Percentiles rank a stretch among this genome's conserved stretches.
Evolutionary conservation across 2,113 vertebrate species (phyloP).

Genomic region (Myiopsitta monachus): DNA sequence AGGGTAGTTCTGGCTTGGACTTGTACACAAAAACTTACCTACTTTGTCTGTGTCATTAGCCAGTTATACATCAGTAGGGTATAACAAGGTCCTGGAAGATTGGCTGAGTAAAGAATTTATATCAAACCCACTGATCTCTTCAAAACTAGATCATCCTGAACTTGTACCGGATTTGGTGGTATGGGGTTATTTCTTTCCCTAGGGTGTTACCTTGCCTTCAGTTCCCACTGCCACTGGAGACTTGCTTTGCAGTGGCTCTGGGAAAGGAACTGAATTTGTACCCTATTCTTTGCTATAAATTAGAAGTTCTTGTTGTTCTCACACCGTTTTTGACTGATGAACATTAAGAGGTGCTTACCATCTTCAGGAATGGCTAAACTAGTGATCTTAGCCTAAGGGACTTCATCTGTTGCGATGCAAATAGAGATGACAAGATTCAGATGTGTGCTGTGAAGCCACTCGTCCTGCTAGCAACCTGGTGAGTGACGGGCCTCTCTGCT

Average conservation of each 20-base stretch:
- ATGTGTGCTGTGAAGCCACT: not conserved
- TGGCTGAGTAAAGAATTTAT: not conserved
- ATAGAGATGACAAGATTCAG: not conserved
- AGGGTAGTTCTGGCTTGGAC: not conserved
- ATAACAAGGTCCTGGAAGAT: not conserved
- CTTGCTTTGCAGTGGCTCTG: not conserved
- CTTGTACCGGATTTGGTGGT: not conserved
- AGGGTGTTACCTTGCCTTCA: not conserved
- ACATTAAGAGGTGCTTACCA: not conserved
- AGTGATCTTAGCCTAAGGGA: not conserved
- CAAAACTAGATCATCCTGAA: not conserved
- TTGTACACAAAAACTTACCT: not conserved
- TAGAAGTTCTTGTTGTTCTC: not conserved
- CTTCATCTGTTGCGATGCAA: not conserved
- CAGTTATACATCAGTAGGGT: not conserved
- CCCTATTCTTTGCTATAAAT: not conserved
- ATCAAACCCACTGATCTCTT: not conserved
- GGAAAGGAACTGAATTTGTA: not conserved
- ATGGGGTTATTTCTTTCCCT: not conserved
- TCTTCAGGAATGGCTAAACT: not conserved
- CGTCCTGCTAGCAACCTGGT: not conserved
- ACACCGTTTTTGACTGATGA: not conserved
- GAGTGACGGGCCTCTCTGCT: not conserved
- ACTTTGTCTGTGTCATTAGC: not conserved
- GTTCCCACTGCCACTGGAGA: not conserved